Conservation (phyloP, 2,113 vertebrate species). For the Alaudala cheleensis region DNA sequence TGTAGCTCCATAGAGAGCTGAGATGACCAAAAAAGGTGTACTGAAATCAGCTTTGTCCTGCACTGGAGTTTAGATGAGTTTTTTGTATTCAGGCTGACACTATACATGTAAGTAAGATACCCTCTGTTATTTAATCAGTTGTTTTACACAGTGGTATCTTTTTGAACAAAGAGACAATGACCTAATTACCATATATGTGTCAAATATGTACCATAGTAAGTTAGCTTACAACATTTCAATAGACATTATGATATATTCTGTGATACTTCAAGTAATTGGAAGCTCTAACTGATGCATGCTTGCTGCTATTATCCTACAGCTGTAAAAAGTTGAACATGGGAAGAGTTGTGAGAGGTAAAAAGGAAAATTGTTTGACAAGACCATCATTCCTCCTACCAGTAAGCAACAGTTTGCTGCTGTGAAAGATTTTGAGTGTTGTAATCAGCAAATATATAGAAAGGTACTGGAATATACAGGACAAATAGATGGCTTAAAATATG, state of each 20-base stretch:
- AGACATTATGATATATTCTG: constrained; percentile 46
- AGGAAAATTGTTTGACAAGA: constrained; percentile 20
- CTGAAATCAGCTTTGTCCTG: constrained; percentile 33
- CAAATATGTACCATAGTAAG: constrained; percentile 32
- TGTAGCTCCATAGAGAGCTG: neutral
- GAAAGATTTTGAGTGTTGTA: constrained; percentile 38
- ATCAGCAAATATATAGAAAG: constrained; percentile 47
- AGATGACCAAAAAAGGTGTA: neutral
- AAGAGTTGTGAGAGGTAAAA: constrained; percentile 33
- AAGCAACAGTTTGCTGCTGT: constrained; percentile 53
- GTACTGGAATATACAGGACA: neutral
- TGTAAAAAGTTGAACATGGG: constrained; percentile 36
- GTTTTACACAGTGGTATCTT: constrained; percentile 40
- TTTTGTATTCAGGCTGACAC: constrained; percentile 20
- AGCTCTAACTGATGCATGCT: constrained; percentile 60
- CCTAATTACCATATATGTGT: constrained; percentile 23
- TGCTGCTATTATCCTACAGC: constrained; percentile 44
- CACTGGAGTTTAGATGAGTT: constrained; percentile 46
- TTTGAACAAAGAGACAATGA: constrained; percentile 56
- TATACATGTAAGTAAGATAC: constrained; percentile 24
- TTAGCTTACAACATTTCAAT: constrained; percentile 55
- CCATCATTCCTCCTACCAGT: constrained; percentile 43
- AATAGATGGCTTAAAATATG: constrained; percentile 53
- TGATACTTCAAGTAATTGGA: constrained; percentile 46
- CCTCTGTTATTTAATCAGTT: constrained; percentile 51